Conservation (phyloP, 35 echinoderm and acorn worm species). For the Ptychodera flava region DNA sequence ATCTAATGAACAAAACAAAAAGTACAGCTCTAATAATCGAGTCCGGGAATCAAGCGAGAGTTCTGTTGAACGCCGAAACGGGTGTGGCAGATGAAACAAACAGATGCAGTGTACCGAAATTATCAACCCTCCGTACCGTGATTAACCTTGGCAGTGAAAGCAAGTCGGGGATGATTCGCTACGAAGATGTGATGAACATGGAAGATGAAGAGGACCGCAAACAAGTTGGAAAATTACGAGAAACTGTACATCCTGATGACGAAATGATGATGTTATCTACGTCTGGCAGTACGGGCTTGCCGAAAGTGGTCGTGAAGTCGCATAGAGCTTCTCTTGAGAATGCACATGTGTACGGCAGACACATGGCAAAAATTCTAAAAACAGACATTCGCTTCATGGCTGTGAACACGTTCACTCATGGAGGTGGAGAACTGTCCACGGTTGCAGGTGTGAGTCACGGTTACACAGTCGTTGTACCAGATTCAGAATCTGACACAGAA, state of each 20-base stretch:
- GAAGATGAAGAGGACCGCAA: background rate
- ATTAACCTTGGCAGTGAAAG: background rate
- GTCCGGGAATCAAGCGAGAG: background rate
- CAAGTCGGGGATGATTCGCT: background rate
- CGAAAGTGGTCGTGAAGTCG: background rate
- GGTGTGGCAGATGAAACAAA: background rate
- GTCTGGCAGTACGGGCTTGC: background rate
- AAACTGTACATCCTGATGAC: background rate
- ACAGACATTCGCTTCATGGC: background rate
- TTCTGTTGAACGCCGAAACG: background rate
- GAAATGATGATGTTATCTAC: background rate
- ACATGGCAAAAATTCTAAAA: background rate
- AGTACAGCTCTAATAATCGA: background rate
- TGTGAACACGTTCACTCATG: background rate
- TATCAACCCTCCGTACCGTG: background rate
- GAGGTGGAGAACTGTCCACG: background rate
- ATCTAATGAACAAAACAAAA: background rate
- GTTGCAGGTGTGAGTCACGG: background rate
- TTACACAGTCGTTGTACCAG: background rate
- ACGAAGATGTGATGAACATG: background rate
- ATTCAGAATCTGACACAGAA: background rate
- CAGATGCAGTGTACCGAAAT: background rate
- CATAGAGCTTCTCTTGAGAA: background rate
- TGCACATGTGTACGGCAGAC: background rate
- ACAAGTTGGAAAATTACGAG: background rate